Evolutionary conservation across 2,113 vertebrate species (phyloP), one percentile per base, ranked within the genome.

Genomic region (Mormoops blainvillei): DNA sequence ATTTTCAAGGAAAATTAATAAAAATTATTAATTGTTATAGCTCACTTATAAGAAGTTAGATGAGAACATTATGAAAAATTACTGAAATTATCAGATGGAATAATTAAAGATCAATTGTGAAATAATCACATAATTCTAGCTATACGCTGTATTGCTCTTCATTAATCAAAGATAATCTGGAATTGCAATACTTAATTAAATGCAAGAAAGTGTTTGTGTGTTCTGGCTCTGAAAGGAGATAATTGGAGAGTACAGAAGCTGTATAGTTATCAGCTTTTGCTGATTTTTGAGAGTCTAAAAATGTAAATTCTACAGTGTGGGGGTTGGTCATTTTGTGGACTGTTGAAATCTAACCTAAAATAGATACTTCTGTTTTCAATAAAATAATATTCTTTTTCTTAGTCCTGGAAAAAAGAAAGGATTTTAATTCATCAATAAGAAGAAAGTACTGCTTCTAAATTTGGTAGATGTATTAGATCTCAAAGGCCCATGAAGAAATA

Each of bases 21-120:
- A 97, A 97, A 97, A 95, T 98, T 96, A 97, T 98, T 97, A 98
- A 98, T 97, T 97, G 94, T 94, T 96, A 92, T 93, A 97, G 91
- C 96, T 96, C 96, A 96, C 97, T 97, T 97, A 89, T 94, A 97
- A 97, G 93, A 95, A 89, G 70, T 94, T 91, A 93, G 96, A 97
- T 96, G 97, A 96, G 97, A 93, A 93, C 80, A 97, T 97, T 97
- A 96, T 96, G 95, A 97, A 97, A 97, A 98, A 98, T 98, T 97
- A 98, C 95, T 92, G 89, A 97, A 98, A 97, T 97, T 96, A 97
- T 97, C 96, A 98, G 97, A 97, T 97, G 97, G 94, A 98, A 97
- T 97, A 97, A 97, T 97, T 97, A 98, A 97, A 97, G 97, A 98
- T 97, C 97, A 98, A 96, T 98, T 98, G 97, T 98, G 96, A 97